These are phyloP conservation scores for Cosmopolites sordidus DNA, from an alignment of 2,888 invertebrate genomes.

Conservation along the genomic window DNA sequence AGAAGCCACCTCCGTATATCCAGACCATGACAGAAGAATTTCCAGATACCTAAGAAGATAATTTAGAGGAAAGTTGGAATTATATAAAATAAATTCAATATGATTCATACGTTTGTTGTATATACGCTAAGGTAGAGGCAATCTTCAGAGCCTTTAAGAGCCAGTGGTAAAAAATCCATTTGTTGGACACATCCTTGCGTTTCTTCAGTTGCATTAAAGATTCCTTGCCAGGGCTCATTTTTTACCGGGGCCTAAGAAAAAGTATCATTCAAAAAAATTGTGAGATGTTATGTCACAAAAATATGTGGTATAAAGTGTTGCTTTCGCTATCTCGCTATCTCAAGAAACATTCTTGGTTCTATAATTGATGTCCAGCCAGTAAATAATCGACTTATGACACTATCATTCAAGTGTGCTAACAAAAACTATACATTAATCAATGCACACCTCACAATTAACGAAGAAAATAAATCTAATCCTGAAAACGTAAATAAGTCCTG, in stretches of 20 bases:
- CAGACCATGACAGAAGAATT: constrained; percentile 42
- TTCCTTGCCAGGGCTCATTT: constrained; percentile 1
- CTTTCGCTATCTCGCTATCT: too few species aligned
- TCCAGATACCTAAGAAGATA: constrained; percentile 9
- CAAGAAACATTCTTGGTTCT: too few species aligned
- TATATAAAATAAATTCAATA: neutral
- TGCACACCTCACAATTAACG: too few species aligned
- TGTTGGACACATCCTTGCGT: neutral
- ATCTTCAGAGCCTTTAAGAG: neutral
- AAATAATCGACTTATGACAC: too few species aligned
- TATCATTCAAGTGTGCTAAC: too few species aligned
- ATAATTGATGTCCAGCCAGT: too few species aligned
- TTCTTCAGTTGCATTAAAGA: constrained; percentile 3
- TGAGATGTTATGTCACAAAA: too few species aligned
- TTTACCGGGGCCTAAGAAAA: constrained; percentile 4
- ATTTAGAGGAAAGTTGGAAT: neutral
- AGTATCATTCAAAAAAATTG: too few species aligned
- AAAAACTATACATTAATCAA: too few species aligned
- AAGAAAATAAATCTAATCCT: too few species aligned
- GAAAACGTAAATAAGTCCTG: too few species aligned
- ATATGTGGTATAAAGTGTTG: too few species aligned
- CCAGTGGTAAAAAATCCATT: neutral
- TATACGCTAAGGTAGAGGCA: constrained; percentile 1
- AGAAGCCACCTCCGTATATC: constrained; percentile 42
- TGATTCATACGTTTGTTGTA: neutral